Conservation (phyloP, 2,888 invertebrate species). For the Agriopis aurantiaria region DNA sequence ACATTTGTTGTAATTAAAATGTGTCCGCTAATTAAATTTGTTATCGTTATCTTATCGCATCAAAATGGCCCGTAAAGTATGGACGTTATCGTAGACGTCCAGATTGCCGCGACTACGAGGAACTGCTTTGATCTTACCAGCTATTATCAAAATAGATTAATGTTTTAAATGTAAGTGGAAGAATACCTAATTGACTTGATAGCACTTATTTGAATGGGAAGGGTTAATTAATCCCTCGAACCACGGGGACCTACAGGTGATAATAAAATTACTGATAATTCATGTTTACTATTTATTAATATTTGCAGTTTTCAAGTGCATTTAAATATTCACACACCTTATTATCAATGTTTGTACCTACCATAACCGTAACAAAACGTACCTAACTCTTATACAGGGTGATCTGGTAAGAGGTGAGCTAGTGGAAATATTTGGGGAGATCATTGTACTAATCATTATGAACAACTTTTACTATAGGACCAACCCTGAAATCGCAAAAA, state of each 20-base stretch:
- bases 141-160: conserved; percentile 54
- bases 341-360: not conserved
- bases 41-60: conserved; percentile 36
- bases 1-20: conserved; percentile 3
- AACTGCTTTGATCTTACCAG: conserved; percentile 64
- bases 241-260: conserved; percentile 15
- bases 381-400: too few species aligned
- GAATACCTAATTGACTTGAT: conserved; percentile 24
- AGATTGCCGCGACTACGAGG: conserved; percentile 56
- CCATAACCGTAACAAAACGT: not conserved
- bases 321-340: not conserved
- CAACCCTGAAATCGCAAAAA: too few species aligned
- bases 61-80: conserved; percentile 10
- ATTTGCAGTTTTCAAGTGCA: conserved; percentile 13
- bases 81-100: conserved; percentile 43
- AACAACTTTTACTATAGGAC: too few species aligned
- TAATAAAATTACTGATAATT: not conserved
- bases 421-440: too few species aligned
- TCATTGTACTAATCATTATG: too few species aligned
- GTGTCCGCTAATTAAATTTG: conserved; percentile 3
- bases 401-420: too few species aligned
- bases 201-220: conserved; percentile 17
- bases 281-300: not conserved
- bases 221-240: conserved; percentile 7
- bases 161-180: conserved; percentile 22